Percentiles rank a stretch among this genome's conserved stretches.
phyloP scores from a whole-genome alignment of 2,888 invertebrate species.

The Priocnemis perturbator region DNA sequence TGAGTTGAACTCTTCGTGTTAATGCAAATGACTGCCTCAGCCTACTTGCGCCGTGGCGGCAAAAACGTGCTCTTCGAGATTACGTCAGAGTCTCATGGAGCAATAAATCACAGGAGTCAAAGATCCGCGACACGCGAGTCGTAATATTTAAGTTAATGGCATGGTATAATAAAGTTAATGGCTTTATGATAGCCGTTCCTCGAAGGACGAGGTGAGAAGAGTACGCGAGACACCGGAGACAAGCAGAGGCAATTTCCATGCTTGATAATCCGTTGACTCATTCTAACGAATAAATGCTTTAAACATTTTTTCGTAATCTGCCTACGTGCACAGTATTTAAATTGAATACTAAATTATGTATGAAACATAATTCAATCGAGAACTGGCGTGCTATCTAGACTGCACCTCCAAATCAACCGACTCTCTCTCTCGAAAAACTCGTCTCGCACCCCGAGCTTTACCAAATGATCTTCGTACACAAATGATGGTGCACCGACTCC shows the following conservation, averaged over 20 bases:
- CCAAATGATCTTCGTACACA: too few relatives aligned
- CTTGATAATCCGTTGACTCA: slow-evolving; percentile 9
- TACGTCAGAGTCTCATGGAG: slow-evolving; percentile 62
- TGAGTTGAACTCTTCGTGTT: too few relatives aligned
- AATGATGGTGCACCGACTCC: too few relatives aligned
- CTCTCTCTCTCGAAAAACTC: too few relatives aligned
- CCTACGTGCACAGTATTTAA: too few relatives aligned
- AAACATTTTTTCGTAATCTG: not conserved
- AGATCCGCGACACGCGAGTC: slow-evolving; percentile 73
- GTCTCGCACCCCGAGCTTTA: too few relatives aligned
- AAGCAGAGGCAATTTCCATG: not conserved
- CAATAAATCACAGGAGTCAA: slow-evolving; percentile 69
- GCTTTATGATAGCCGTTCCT: slow-evolving; percentile 72
- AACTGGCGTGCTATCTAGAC: too few relatives aligned
- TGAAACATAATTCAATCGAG: too few relatives aligned
- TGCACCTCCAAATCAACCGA: too few relatives aligned
- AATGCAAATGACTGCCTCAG: too few relatives aligned
- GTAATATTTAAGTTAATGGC: slow-evolving; percentile 75
- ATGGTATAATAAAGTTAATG: slow-evolving; percentile 74
- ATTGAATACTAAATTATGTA: too few relatives aligned
- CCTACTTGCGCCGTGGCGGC: not conserved
- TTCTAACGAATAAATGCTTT: slow-evolving; percentile 2
- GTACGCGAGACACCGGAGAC: slow-evolving; percentile 17
- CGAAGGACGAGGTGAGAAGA: slow-evolving; percentile 48
- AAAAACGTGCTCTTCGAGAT: slow-evolving; percentile 17